A percentile compares a stretch with the other conserved stretches of the same genome.
These are phyloP conservation scores for Gnathonemus echidnorhynchus DNA, from an alignment of 2,113 vertebrate species.

Conservation along the genomic window DNA sequence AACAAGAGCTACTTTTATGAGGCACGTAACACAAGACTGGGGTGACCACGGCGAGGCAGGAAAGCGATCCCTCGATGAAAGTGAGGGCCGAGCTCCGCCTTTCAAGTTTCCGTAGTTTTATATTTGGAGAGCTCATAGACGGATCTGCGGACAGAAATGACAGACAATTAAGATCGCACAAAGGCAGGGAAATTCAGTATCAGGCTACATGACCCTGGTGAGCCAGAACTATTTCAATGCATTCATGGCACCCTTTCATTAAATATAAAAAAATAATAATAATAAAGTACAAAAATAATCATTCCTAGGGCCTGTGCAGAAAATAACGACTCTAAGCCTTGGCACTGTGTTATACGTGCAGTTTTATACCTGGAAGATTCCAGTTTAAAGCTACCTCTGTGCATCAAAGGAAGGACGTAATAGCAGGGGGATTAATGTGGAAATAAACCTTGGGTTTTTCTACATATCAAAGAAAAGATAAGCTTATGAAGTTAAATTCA, in stretches of 20 bases:
- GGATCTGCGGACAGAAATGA: conserved; percentile 69
- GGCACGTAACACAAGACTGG: conserved; percentile 69
- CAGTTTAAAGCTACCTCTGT: conserved; percentile 60
- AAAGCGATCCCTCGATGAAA: conserved; percentile 80
- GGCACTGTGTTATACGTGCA: conserved; percentile 53
- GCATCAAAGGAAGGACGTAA: conserved; percentile 64
- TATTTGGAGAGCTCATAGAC: conserved; percentile 65
- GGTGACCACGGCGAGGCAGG: conserved; percentile 59
- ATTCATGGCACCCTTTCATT: conserved; percentile 61
- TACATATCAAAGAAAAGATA: conserved; percentile 70
- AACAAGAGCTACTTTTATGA: conserved; percentile 68
- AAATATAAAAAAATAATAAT: conserved; percentile 46
- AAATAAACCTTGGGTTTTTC: conserved; percentile 66
- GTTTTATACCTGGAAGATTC: conserved; percentile 62
- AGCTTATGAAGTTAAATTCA: conserved; percentile 69
- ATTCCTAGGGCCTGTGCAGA: conserved; percentile 56
- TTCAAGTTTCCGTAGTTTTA: conserved; percentile 76
- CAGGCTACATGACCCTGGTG: conserved; percentile 68
- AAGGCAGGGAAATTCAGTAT: conserved; percentile 69
- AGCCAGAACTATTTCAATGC: conserved; percentile 64
- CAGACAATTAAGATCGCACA: conserved; percentile 80
- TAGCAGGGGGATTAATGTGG: conserved; percentile 62
- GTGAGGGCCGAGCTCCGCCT: conserved; percentile 68
- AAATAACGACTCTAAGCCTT: conserved; percentile 57
- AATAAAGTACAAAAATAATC: conserved; percentile 31